These are phyloP conservation scores for Dasyornis broadbenti DNA, from an alignment of 2,113 vertebrate species.

Conservation along the genomic window DNA sequence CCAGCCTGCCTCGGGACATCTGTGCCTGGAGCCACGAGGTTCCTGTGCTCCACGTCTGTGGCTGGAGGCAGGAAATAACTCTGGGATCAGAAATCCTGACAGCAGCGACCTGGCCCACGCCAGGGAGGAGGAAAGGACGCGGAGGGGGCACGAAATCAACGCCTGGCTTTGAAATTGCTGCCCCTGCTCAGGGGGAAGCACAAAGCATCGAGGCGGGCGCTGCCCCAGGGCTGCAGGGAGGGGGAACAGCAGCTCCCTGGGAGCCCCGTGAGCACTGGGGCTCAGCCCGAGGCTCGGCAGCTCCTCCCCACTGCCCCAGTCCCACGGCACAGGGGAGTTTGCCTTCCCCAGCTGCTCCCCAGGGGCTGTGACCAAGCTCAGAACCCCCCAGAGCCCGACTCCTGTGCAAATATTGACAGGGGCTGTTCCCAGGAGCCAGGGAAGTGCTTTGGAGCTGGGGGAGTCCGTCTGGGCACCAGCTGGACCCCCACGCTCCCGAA, in stretches of 20 bases:
- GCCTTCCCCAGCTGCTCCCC: neutral
- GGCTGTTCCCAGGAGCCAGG: neutral
- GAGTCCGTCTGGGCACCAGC: neutral
- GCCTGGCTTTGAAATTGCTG: neutral
- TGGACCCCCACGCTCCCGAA: neutral
- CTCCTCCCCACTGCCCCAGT: neutral
- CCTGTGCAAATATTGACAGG: neutral
- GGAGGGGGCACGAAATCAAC: accelerated
- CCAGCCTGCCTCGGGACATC: accelerated
- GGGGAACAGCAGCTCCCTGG: neutral
- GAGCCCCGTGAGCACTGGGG: accelerated
- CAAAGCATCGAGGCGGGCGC: accelerated
- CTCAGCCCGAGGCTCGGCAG: neutral
- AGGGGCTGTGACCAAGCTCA: neutral
- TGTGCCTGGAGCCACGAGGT: neutral
- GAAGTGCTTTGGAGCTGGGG: neutral
- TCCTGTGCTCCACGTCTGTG: neutral
- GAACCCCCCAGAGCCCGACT: neutral
- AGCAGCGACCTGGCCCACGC: neutral
- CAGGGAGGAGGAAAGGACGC: accelerated
- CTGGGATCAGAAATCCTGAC: neutral
- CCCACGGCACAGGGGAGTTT: accelerated
- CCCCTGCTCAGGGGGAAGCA: neutral
- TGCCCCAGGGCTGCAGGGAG: neutral
- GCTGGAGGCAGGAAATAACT: neutral